Conservation (phyloP, 92 coral and sea anemone genomes). For the Zoanthus gigantus region DNA sequence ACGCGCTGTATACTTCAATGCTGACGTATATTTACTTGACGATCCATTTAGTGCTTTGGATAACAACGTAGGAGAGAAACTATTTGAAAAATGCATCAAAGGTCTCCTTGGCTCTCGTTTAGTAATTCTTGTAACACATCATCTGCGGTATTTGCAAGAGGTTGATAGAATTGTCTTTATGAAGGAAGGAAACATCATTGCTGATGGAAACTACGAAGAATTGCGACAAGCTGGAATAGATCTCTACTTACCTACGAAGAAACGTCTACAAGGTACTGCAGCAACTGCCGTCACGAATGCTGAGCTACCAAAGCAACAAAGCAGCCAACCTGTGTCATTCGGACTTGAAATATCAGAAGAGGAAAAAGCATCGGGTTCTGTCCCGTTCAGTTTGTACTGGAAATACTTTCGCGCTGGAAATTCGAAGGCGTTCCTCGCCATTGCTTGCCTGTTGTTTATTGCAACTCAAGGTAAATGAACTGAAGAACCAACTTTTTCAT, state of each 20-base stretch:
- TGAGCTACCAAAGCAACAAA: background rate
- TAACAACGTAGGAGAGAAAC: constrained; percentile 31
- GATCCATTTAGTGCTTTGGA: constrained; percentile 41
- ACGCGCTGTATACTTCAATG: constrained; percentile 41
- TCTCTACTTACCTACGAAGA: background rate
- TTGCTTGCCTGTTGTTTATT: constrained; percentile 18
- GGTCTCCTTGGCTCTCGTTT: constrained; percentile 19
- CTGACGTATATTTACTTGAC: constrained; percentile 31
- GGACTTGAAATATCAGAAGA: constrained; percentile 31
- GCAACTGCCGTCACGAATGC: background rate
- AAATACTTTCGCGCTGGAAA: constrained; percentile 35
- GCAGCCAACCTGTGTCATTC: background rate
- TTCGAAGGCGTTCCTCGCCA: constrained; percentile 18
- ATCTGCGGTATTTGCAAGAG: constrained; percentile 30
- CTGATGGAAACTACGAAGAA: constrained; percentile 22
- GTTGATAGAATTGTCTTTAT: constrained; percentile 33
- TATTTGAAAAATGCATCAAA: constrained; percentile 28
- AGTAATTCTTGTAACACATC: constrained; percentile 43
- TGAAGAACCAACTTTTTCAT: background rate
- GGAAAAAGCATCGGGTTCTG: constrained; percentile 25
- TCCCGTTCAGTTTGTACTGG: constrained; percentile 32
- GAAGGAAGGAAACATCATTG: constrained; percentile 36
- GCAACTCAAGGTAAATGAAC: constrained; percentile 33
- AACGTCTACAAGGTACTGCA: background rate
- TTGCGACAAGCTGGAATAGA: constrained; percentile 27